These are phyloP conservation scores for Acomys russatus DNA, from an alignment of 2,797 vertebrate genomes.

Conservation along the genomic window DNA sequence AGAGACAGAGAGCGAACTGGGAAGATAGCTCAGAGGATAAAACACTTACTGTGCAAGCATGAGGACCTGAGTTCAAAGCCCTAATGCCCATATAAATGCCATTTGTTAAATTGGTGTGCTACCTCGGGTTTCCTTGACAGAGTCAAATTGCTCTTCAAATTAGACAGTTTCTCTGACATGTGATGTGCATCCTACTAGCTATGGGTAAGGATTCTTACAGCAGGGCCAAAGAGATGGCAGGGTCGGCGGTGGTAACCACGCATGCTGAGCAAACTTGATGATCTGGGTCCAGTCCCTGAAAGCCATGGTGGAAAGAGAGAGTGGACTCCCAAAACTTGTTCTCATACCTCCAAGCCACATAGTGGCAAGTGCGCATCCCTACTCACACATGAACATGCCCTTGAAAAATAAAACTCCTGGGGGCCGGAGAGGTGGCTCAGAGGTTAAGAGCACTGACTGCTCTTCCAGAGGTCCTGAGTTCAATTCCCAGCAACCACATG, in stretches of 20 bases:
- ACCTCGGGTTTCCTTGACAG: background rate
- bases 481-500: too few species aligned
- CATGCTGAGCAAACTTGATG: background rate
- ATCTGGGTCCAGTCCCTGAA: background rate
- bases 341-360: background rate
- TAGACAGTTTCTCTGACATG: background rate
- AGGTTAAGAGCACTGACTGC: too few species aligned
- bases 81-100: background rate
- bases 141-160: background rate
- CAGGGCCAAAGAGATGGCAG: background rate
- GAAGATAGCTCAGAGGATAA: background rate
- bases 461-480: too few species aligned
- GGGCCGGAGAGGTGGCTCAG: too few species aligned
- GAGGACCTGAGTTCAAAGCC: background rate
- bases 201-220: background rate
- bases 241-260: background rate
- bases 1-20: background rate
- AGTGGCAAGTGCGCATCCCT: too few species aligned
- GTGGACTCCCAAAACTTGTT: background rate
- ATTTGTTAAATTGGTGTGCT: background rate
- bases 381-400: background rate
- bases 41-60: background rate
- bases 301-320: too few species aligned
- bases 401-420: background rate
- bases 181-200: background rate